phyloP scores from a whole-genome alignment of 2,113 vertebrate species.

The Scopus umbretta region DNA sequence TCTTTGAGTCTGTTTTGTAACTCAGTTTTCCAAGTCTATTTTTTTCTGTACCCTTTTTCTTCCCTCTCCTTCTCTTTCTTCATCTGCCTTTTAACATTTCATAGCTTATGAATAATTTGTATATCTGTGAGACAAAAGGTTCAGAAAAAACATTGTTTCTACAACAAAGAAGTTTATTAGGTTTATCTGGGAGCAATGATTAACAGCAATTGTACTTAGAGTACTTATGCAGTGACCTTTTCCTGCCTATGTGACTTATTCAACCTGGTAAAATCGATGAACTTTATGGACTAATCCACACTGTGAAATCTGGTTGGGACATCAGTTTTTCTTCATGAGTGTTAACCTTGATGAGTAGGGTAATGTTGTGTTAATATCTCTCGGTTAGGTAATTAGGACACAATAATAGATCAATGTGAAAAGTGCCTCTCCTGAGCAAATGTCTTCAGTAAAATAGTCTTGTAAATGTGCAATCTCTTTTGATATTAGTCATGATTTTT shows the following conservation, averaged over 20 bases:
- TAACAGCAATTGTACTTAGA: background rate
- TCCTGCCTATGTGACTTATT: background rate
- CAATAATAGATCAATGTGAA: background rate
- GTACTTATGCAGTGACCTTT: background rate
- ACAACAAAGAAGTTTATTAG: background rate
- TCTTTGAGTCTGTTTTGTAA: conserved; percentile 1
- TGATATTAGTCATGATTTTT: conserved; percentile 41
- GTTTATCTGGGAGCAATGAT: background rate
- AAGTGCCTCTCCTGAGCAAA: background rate
- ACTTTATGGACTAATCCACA: background rate
- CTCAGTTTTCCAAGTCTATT: background rate
- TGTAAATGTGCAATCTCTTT: conserved; percentile 32
- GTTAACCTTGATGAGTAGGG: background rate
- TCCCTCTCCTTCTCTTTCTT: background rate
- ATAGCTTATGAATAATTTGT: conserved; percentile 58
- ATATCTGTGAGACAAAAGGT: background rate
- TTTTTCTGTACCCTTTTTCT: conserved; percentile 30
- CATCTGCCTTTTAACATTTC: conserved; percentile 38
- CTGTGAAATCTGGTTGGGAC: background rate
- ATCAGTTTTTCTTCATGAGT: background rate
- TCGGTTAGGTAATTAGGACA: background rate
- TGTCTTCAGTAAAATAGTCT: background rate
- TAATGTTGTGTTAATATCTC: background rate
- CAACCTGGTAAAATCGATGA: background rate
- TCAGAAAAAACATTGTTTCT: conserved; percentile 1